Evolutionary conservation across 30 jellyfish, hydroid and myxozoan species (phyloP).

Genomic region (Cassiopea andromeda): DNA sequence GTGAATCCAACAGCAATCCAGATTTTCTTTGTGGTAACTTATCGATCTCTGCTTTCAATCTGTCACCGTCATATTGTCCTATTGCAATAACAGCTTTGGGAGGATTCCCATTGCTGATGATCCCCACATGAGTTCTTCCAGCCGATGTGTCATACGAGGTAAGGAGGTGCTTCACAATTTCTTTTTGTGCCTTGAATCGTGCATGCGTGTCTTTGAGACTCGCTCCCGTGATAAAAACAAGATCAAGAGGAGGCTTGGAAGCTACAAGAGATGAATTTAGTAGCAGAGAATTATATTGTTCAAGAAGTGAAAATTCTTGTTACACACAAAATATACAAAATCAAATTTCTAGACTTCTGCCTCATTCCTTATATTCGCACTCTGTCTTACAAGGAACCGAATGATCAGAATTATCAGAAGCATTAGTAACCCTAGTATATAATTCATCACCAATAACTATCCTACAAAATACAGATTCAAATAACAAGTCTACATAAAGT

Average conservation of each 20-base stretch:
- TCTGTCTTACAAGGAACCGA: too few species aligned
- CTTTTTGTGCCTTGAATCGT: constrained; percentile 49
- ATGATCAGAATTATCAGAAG: too few species aligned
- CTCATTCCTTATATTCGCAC: too few species aligned
- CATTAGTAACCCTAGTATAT: too few species aligned
- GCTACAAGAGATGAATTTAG: constrained; percentile 7
- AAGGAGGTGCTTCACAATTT: constrained; percentile 57
- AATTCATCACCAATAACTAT: too few species aligned
- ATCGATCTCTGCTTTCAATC: constrained; percentile 11
- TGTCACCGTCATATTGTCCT: constrained; percentile 43
- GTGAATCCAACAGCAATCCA: constrained; percentile 23
- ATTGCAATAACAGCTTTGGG: constrained; percentile 62
- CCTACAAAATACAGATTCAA: too few species aligned
- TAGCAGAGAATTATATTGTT: too few species aligned
- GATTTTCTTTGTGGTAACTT: background rate
- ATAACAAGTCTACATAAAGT: too few species aligned
- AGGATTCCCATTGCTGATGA: constrained; percentile 41
- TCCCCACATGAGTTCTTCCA: constrained; percentile 78
- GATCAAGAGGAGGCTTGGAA: constrained; percentile 55
- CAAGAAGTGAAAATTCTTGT: too few species aligned
- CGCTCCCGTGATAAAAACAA: constrained; percentile 82
- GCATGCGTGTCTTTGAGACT: constrained; percentile 41
- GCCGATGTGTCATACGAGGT: constrained; percentile 66
- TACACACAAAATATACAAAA: too few species aligned
- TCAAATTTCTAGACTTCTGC: too few species aligned